Evolutionary conservation across 2,797 vertebrate species (phyloP).

Genomic region (Micrastur ruficollis): DNA sequence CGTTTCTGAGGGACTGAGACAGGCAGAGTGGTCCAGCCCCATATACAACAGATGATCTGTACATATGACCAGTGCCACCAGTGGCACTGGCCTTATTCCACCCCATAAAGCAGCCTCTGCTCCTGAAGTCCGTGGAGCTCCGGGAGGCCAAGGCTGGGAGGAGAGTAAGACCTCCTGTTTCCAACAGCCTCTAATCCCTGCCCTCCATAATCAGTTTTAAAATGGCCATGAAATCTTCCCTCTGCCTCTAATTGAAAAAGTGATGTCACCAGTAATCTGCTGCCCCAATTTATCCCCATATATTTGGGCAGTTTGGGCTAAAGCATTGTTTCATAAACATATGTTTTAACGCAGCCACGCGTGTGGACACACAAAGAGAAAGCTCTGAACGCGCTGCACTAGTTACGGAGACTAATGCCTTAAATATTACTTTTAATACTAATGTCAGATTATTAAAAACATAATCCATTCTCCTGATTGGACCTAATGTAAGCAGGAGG

Average conservation of each 20-base stretch:
- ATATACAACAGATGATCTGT: not conserved
- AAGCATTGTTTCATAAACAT: conserved; percentile 72
- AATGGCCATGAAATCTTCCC: conserved; percentile 77
- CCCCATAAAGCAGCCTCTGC: not conserved
- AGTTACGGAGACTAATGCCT: conserved; percentile 75
- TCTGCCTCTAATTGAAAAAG: conserved; percentile 70
- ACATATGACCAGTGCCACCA: not conserved
- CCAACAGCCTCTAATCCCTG: conserved; percentile 68
- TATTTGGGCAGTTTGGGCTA: conserved; percentile 52
- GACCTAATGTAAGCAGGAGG: conserved; percentile 67
- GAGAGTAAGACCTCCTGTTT: conserved; percentile 3
- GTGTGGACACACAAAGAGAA: conserved; percentile 38
- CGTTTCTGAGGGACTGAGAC: not conserved
- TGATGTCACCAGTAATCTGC: conserved; percentile 85
- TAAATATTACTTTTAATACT: conserved; percentile 82
- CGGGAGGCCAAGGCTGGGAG: not conserved
- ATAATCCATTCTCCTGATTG: conserved; percentile 79
- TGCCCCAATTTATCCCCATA: conserved; percentile 75
- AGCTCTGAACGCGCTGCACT: conserved; percentile 49
- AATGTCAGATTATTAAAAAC: conserved; percentile 83
- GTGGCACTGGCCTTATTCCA: not conserved
- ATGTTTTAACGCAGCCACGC: conserved; percentile 48
- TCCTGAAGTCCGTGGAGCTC: not conserved
- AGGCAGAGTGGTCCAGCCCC: not conserved
- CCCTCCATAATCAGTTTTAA: conserved; percentile 84